Base-by-base conservation (phyloP, 1,140 invertebrate species). In the Calosoma granatense region DNA sequence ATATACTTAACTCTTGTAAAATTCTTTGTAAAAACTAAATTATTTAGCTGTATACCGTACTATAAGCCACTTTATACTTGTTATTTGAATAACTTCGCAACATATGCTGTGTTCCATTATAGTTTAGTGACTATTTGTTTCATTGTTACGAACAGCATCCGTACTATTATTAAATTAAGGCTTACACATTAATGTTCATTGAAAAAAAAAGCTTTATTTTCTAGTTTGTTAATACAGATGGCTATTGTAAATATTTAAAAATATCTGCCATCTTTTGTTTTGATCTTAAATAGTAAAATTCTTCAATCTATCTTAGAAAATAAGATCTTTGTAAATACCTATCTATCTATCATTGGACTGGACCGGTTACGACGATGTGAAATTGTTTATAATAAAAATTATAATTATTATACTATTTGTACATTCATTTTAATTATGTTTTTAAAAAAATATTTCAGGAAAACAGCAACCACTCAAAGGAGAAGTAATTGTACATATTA, bases 381-480 rank as follows among this genome's bases (percentile, higher is more conserved):
- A 36, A 36, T 36, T 36, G 26, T 36, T 36, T 36, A 36, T 36
- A 9, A 36, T 36, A 36, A 36, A 36, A 36, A 36, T 36, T 36
- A n/a, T 36, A 36, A 36, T 36, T 36, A 36, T 36, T 36, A 51
- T 51, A n/a, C n/a, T n/a, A n/a, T n/a, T n/a, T n/a, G n/a, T n/a
- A n/a, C n/a, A n/a, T n/a, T n/a, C n/a, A n/a, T n/a, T n/a, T n/a
- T n/a, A n/a, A n/a, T n/a, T n/a, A n/a, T n/a, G n/a, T n/a, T n/a
- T n/a, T n/a, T n/a, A n/a, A n/a, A n/a, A n/a, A n/a, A n/a, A n/a
- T n/a, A n/a, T n/a, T n/a, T n/a, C n/a, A n/a, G n/a, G n/a, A n/a
- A n/a, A n/a, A n/a, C n/a, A n/a, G n/a, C n/a, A n/a, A n/a, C n/a
- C n/a, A n/a, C n/a, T n/a, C n/a, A n/a, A n/a, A n/a, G n/a, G n/a